Evolutionary conservation across 2,797 vertebrate species (phyloP), one percentile per base, ranked within the genome.

Genomic region (Cetoscarus ocellatus): DNA sequence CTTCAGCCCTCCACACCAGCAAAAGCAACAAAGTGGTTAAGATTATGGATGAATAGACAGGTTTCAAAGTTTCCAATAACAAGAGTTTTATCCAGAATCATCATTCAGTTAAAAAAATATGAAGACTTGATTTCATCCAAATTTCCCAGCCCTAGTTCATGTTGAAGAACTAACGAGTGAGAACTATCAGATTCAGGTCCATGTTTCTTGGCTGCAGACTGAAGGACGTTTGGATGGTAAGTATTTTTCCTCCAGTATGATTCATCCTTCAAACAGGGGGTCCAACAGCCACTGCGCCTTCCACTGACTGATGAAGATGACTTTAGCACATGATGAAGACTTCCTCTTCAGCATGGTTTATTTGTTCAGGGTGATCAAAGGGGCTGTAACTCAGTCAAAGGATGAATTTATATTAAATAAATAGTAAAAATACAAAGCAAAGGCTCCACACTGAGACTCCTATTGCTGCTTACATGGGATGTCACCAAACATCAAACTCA

Each of bases 311-410:
- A 76, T 73, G 73, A 72, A 88, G 77, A 91, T 76, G 62, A 73
- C 62, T 91, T 92, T 77, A 78, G 60, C 88, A 89, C 82, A 70
- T 27, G 55, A 61, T 58, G 8, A 18, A 67, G 38, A 70, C 53
- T 64, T 68, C 54, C 74, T n/a, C 53, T 67, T 36, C 39, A 77
- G 35, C 13, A 35, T 35, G 53, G 47, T 72, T 27, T n/a, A 69
- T 56, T 57, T 51, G 43, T 73, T 74, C 36, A 38, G 34, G 39
- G 9, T 27, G 14, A 8, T 49, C 15, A 72, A 73, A 49, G 34
- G 18, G 44, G 60, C 27, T 48, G 36, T 36, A 40, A 62, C n/a
- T 48, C 14, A 49, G 50, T 5, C 3, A 65, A 19, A 18, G 8
- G 51, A 38, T 53, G 38, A 3, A 14, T 55, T 53, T 39, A 62